Percentiles rank a stretch among this genome's conserved stretches.
Evolutionary conservation across 2,888 invertebrate species (phyloP).

Genomic region (Diplolepis rosae): DNA sequence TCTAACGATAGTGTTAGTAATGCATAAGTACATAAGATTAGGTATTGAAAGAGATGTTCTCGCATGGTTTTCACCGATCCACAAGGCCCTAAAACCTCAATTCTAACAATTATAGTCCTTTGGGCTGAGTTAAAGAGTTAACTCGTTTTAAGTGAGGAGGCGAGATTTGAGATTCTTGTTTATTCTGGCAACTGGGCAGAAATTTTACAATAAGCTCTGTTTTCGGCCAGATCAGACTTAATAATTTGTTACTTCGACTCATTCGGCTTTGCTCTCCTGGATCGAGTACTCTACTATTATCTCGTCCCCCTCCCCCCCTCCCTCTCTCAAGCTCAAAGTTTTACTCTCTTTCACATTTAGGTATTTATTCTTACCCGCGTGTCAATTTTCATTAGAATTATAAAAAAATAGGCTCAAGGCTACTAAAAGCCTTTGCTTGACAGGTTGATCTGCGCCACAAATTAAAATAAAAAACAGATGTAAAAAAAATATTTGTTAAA

Average conservation of each 20-base stretch:
- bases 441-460: constrained; percentile 12
- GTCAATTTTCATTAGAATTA: constrained; percentile 24
- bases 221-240: constrained; percentile 37
- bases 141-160: constrained; percentile 40
- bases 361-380: constrained; percentile 18
- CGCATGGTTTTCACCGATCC: constrained; percentile 61
- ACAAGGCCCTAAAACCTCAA: constrained; percentile 56
- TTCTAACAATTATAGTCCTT: constrained; percentile 50
- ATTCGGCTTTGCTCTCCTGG: background rate
- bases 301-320: background rate
- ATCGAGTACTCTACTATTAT: constrained; percentile 9
- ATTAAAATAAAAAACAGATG: background rate
- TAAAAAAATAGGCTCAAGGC: constrained; percentile 29
- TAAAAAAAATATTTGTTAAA: background rate
- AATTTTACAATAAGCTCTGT: constrained; percentile 51
- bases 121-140: constrained; percentile 33
- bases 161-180: constrained; percentile 44
- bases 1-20: constrained; percentile 23
- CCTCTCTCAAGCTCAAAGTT: background rate
- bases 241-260: background rate
- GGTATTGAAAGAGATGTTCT: constrained; percentile 38
- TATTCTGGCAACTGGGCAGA: constrained; percentile 43
- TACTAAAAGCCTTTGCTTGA: constrained; percentile 18
- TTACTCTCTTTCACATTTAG: background rate
- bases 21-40: constrained; percentile 31